Percentiles rank a stretch among this genome's conserved stretches.
Conservation (phyloP, 2,113 vertebrate species). For the Acrocephalus kingi region DNA sequence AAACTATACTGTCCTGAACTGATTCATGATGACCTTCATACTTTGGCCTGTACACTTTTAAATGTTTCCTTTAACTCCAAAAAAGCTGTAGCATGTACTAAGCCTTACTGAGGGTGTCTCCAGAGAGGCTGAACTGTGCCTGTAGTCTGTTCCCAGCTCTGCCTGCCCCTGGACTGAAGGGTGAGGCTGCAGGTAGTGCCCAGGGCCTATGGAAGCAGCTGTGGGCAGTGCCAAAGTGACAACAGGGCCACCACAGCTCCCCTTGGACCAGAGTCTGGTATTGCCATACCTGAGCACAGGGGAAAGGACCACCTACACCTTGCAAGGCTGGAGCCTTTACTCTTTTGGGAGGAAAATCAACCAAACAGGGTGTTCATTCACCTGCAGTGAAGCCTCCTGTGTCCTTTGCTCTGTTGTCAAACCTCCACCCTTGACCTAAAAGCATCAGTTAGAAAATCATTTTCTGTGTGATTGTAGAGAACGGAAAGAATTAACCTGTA, state of each 20-base stretch:
- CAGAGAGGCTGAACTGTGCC: background rate
- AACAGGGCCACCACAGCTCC: background rate
- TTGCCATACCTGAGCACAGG: background rate
- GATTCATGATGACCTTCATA: background rate
- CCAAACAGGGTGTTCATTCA: rapidly evolving
- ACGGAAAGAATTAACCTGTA: background rate
- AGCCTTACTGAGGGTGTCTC: background rate
- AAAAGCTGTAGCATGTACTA: background rate
- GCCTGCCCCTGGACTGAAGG: background rate
- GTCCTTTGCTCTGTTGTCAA: background rate
- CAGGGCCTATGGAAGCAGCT: background rate
- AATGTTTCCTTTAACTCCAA: background rate
- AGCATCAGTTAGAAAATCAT: background rate
- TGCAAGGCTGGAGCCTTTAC: background rate
- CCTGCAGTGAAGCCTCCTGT: background rate
- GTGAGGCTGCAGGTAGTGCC: background rate
- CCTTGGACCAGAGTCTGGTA: too few relatives aligned
- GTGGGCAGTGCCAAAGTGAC: background rate
- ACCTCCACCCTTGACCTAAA: background rate
- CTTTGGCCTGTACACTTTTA: background rate
- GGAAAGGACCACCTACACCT: background rate
- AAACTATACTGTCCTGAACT: background rate
- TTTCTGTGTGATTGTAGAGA: background rate
- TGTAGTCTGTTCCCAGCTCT: rapidly evolving
- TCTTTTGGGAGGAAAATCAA: rapidly evolving